Base-by-base conservation (phyloP, 2,113 vertebrate genomes). In the Condylura cristata region DNA sequence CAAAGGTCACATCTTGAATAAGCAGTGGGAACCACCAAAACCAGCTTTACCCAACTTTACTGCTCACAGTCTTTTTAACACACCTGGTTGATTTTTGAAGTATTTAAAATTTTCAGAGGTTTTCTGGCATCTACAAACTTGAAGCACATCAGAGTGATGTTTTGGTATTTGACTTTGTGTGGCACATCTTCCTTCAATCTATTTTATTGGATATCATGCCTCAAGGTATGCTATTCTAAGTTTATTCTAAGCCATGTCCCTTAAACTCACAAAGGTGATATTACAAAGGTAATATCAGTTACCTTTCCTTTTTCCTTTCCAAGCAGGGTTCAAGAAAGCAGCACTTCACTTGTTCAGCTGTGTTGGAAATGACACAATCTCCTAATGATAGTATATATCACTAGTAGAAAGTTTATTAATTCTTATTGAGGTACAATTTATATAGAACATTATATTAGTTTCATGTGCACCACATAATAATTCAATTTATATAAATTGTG, bases 301-400 rank as follows among this genome's bases (percentile, higher is more conserved):
- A 61, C 60, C 53, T 53, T 95, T 41, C 51, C 9, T 68, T 89
- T 91, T 48, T 60, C 39, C 71, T 91, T 65, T 30, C n/a, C 63
- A 88, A 93, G 44, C 58, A 85, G 44, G 11, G 26, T 24, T 91
- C 86, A 39, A 88, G 76, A 44, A 86, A 94, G 58, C 70, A 95
- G 60, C 30, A 66, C 68, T 86, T 88, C 75, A 22, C 92, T 92
- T 83, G 48, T 86, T 95, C 41, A 90, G 6, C 76, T 89, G 39
- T 81, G 72, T 17, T 88, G 37, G 34, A 89, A 94, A 79, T 37
- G 28, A 63, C 44, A 79, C 17, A 72, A 56, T 80, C 93, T 79
- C 53, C 63, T 46, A 44, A 22, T 46, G 8, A 16, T 22, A 94
- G 30, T n/a, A 58, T 30, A n/a, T 80, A 34, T 26, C 26, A 88